Evolutionary conservation across 2,113 vertebrate genomes (phyloP), one percentile per base, ranked within the genome.

Genomic region (Tachysurus vachellii): DNA sequence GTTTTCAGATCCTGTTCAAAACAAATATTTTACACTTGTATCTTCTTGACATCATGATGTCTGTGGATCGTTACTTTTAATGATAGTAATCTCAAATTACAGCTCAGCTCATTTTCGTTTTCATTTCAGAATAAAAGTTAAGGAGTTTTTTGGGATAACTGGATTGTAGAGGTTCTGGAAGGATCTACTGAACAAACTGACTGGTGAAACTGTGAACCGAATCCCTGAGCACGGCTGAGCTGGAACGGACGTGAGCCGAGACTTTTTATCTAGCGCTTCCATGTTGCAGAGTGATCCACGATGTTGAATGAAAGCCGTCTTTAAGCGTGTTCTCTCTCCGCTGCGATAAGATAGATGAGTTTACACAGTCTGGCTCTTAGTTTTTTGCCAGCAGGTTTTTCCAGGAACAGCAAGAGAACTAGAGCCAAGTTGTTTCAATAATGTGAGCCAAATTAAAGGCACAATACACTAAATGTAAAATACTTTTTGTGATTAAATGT

Each of bases 181-280:
- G 36, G 70, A 57, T 59, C 31, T 26, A 11, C 80, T 42, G 54
- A 23, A 10, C 47, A 50, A 50, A 50, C 10, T 16, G 28, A 19
- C 28, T 19, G 66, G 10, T 73, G 17, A 73, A 12, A 14, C 73
- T 13, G 73, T 13, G 44, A n/a, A 76, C 23, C 3, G 23, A 50
- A 76, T n/a, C 2, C 44, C 4, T 11, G 21, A 50, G 42, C 71
- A 50, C 44, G 19, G 71, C 23, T 13, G 73, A 26, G 44, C 73
- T 14, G 73, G 26, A 50, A 14, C 6, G 23, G 73, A 76, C 23
- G 12, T 19, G 73, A 76, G 73, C 73, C 73, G 44, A 50, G 73
- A 76, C 44, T n/a, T 76, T 50, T 76, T 76, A 76, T 76, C 73
- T 76, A 5, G 23, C 47, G 73, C 73, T 76, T 76, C 44, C 73